Base-by-base conservation (phyloP, 1,140 invertebrate species). In the Cyrtorhinus lividipennis region DNA sequence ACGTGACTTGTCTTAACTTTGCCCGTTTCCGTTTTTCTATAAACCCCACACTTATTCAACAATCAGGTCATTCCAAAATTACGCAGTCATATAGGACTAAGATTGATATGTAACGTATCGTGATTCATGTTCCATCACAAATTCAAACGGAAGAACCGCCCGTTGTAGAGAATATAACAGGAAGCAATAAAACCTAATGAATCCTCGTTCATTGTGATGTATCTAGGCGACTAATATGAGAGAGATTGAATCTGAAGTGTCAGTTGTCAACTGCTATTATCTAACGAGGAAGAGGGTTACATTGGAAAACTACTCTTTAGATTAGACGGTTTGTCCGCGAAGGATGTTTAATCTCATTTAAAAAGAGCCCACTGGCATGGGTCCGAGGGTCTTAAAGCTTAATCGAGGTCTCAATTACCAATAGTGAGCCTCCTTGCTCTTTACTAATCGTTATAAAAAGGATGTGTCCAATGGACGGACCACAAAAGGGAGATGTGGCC, bases 401-500 rank as follows among this genome's bases (percentile, higher is more conserved):
- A 59, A 59, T 59, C 24, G 24, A 30, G 58, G 58, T 59, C 58
- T 59, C 58, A 59, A 59, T 59, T 59, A 59, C 58, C 58, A 59
- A 27, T 59, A 15, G 24, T 27, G 58, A 57, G 56, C 18, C 24
- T n/a, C 58, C 24, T 25, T 26, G 13, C 58, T 58, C 56, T 24
- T 59, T 59, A 59, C 24, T 59, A 59, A 59, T 59, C 58, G 58
- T 59, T 59, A 30, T 59, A 59, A 59, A 12, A 59, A 59, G 58
- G 58, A 59, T 59, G 58, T 59, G 58, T 22, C 58, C 58, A 59
- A 59, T 59, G 58, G 24, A 12, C 12, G 48, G 24, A 30, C 58
- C 27, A 30, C 24, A 26, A 59, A 59, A 59, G 58, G 58, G 58
- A 27, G 58, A 59, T 59, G 27, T 30, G 12, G 15, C 5, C 48